Percentiles rank a stretch among this genome's conserved stretches.
phyloP scores from a whole-genome alignment of 2,888 invertebrate genomes.

The Myopa tessellatipennis region DNA sequence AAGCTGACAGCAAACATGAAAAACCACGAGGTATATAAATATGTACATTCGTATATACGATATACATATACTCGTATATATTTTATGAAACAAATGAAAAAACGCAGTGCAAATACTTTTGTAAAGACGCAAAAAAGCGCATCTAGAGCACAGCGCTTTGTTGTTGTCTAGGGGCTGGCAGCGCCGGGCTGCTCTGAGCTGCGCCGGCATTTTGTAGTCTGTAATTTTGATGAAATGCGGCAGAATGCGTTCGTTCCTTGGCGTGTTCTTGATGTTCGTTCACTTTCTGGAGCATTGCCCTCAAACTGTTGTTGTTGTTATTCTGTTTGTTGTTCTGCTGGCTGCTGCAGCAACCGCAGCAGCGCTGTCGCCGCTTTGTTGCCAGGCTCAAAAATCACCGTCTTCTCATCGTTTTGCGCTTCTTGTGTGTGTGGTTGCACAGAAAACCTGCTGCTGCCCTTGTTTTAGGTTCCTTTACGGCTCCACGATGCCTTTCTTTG shows the following conservation, averaged over 20 bases:
- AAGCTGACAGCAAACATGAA: slow-evolving; percentile 1
- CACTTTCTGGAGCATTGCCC: slow-evolving; percentile 30
- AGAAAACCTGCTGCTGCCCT: background rate
- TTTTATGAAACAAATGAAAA: background rate
- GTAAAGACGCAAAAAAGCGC: background rate
- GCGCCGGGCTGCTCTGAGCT: too few relatives aligned
- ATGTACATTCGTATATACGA: too few relatives aligned
- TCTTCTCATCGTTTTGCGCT: background rate
- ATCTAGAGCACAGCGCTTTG: slow-evolving; percentile 7
- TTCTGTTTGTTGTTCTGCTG: background rate
- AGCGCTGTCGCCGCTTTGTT: background rate
- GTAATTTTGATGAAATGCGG: slow-evolving; percentile 21
- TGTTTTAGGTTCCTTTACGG: background rate
- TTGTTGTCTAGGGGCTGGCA: slow-evolving; percentile 3
- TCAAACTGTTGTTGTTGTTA: background rate
- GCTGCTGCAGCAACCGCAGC: background rate
- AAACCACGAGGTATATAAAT: background rate
- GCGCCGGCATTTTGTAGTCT: background rate
- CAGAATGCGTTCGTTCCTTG: background rate
- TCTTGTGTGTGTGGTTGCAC: background rate
- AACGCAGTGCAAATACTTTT: background rate
- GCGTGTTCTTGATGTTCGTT: background rate
- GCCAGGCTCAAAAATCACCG: background rate
- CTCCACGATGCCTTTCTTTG: background rate
- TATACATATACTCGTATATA: too few relatives aligned